Evolutionary conservation across 1,140 invertebrate genomes (phyloP).

Genomic region (Papilio dardanus): DNA sequence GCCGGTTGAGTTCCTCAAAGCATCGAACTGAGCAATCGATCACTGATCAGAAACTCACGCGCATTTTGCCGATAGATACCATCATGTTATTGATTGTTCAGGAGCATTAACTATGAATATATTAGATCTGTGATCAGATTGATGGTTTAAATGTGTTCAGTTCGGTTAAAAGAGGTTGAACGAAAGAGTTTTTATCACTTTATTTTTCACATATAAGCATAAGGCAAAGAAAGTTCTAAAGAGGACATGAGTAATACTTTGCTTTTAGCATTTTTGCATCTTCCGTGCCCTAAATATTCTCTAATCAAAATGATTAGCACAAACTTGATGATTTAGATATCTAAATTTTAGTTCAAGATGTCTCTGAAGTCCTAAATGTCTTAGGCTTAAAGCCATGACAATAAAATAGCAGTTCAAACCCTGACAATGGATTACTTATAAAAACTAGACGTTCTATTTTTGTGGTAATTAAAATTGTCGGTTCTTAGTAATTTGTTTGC

Average conservation of each 20-base stretch:
- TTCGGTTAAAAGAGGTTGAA: not conserved
- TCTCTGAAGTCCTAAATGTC: too few species aligned
- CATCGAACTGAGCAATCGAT: not conserved
- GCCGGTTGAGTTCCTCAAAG: slow-evolving; percentile 9
- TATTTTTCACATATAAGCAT: not conserved
- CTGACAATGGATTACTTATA: not conserved
- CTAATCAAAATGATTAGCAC: not conserved
- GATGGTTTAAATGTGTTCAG: not conserved
- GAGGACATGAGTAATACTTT: too few species aligned
- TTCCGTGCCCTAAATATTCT: not conserved
- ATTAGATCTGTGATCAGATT: not conserved
- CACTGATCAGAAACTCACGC: not conserved
- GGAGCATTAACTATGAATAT: not conserved
- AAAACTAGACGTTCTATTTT: not conserved
- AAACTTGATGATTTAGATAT: too few species aligned
- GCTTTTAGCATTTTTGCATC: not conserved
- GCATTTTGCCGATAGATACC: not conserved
- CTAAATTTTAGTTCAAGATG: too few species aligned
- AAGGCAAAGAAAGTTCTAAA: too few species aligned
- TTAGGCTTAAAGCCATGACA: too few species aligned
- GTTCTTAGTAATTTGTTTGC: not conserved
- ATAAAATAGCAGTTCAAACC: not conserved
- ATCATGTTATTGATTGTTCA: slow-evolving; percentile 1
- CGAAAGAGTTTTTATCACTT: not conserved
- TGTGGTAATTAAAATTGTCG: not conserved